These are phyloP conservation scores for Gymnarchus niloticus DNA, from an alignment of 2,113 vertebrate species.

Conservation along the genomic window DNA sequence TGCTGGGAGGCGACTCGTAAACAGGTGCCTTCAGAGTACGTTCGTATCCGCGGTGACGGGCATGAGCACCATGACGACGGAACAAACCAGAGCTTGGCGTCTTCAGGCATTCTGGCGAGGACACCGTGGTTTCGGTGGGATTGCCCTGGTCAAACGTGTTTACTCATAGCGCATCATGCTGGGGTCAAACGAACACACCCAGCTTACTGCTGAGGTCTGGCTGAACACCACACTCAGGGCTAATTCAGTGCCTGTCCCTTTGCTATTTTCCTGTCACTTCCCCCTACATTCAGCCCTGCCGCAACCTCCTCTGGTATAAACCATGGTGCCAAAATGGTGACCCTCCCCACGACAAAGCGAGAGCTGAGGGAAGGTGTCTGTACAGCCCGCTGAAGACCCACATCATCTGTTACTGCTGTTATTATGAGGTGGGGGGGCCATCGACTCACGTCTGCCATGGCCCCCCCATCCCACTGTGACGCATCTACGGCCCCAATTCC, in stretches of 20 bases:
- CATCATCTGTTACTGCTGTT: neutral
- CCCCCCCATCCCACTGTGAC: conserved; percentile 17
- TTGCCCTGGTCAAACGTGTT: too few relatives aligned
- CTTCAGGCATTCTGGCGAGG: too few relatives aligned
- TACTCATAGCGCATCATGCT: too few relatives aligned
- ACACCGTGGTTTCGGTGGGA: too few relatives aligned
- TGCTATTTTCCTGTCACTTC: neutral
- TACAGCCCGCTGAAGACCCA: neutral
- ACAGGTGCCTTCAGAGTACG: neutral
- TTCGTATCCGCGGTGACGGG: neutral
- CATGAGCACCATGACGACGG: too few relatives aligned
- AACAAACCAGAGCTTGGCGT: too few relatives aligned
- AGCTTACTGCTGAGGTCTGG: too few relatives aligned
- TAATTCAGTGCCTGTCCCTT: too few relatives aligned
- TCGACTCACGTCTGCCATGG: neutral
- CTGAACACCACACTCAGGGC: too few relatives aligned
- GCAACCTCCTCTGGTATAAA: neutral
- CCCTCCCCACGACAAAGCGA: neutral
- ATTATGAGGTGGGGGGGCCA: neutral
- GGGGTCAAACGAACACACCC: too few relatives aligned
- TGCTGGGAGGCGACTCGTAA: neutral
- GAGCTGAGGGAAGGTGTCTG: neutral
- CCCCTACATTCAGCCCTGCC: neutral
- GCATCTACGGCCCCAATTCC: conserved; percentile 43
- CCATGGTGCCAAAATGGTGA: neutral